Base-by-base conservation (phyloP, 2,797 vertebrate species). In the Cirrhinus mrigala region DNA sequence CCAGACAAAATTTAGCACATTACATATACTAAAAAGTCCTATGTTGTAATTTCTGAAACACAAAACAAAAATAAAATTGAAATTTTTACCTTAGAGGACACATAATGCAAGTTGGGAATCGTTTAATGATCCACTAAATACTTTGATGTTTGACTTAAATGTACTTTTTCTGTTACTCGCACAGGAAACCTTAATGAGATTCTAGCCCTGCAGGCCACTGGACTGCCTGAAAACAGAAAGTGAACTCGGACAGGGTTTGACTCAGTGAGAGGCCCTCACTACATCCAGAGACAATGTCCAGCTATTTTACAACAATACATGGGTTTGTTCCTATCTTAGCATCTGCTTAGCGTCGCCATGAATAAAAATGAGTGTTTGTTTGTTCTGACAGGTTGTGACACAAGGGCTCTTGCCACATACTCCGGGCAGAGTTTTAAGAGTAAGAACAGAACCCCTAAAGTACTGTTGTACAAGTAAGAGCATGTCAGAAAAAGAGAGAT, bases 261-360 rank as follows among this genome's bases (percentile, higher is more conserved):
- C 82, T 58, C 46, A 60, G 87, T 87, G 81, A 89, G 85, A 86
- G 85, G 58, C 76, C 18, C 58, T 83, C 75, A 69, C 85, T 90
- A 66, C 70, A 85, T 91, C 85, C 44, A 5, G 79, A 90, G 91
- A 94, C 92, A 92, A 85, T 92, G 87, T 93, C 89, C 92, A 93
- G 93, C 40, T 15, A 44, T 89, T 77, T 83, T 74, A 89, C 87
- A 87, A 92, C 92, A 94, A 93, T 93, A 90, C 89, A 89, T 78
- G 33, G 14, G 91, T 91, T 93, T 94, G 92, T 95, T 94, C 87
- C 62, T 85, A 81, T n/a, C 68, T 87, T 90, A 88, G 88, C 91
- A 92, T 94, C 91, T 94, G 94, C 91, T 89, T 93, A 94, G 91
- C 90, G 92, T 95, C 92, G 90, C 81, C 80, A 29, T 81, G 24